A percentile compares a stretch with the other conserved stretches of the same genome.
These are phyloP conservation scores for Aldrovandia affinis DNA, from an alignment of 2,797 vertebrate genomes.

Conservation along the genomic window DNA sequence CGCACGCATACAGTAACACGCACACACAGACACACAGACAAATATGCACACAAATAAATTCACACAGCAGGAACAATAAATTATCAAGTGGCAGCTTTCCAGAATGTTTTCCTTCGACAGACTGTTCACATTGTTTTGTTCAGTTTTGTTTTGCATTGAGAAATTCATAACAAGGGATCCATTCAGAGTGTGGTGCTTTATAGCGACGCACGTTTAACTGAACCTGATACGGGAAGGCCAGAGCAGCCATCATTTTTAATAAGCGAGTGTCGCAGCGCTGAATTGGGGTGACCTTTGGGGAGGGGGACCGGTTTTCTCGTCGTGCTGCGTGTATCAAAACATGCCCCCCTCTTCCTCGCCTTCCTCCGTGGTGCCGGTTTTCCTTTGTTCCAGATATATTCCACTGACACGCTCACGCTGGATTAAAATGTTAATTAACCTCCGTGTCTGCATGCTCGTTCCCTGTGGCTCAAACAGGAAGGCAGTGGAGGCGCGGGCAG, in stretches of 20 bases:
- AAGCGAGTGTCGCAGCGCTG: slow-evolving; percentile 28
- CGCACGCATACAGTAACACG: background rate
- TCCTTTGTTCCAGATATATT: slow-evolving; percentile 58
- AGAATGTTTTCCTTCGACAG: background rate
- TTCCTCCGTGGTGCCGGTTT: slow-evolving; percentile 47
- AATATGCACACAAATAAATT: background rate
- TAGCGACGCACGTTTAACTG: background rate
- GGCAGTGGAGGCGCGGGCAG: slow-evolving; percentile 4
- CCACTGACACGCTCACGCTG: slow-evolving; percentile 62
- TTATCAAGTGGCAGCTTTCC: background rate
- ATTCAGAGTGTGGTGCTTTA: background rate
- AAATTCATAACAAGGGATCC: background rate
- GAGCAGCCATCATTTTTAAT: slow-evolving; percentile 42
- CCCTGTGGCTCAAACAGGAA: slow-evolving; percentile 46
- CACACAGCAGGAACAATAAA: background rate
- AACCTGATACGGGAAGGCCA: slow-evolving; percentile 39
- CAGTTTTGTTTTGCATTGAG: too few relatives aligned
- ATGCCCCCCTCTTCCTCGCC: slow-evolving; percentile 22
- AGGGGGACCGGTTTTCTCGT: slow-evolving; percentile 42
- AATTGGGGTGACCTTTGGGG: slow-evolving; percentile 56
- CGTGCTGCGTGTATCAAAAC: slow-evolving; percentile 39
- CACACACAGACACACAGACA: background rate
- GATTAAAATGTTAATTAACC: slow-evolving; percentile 78
- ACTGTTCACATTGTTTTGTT: background rate
- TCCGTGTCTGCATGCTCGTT: slow-evolving; percentile 59